A percentile compares a stretch with the other conserved stretches of the same genome.
Evolutionary conservation across 2,113 vertebrate genomes (phyloP).

Genomic region (Tretioscincus oriximinensis): DNA sequence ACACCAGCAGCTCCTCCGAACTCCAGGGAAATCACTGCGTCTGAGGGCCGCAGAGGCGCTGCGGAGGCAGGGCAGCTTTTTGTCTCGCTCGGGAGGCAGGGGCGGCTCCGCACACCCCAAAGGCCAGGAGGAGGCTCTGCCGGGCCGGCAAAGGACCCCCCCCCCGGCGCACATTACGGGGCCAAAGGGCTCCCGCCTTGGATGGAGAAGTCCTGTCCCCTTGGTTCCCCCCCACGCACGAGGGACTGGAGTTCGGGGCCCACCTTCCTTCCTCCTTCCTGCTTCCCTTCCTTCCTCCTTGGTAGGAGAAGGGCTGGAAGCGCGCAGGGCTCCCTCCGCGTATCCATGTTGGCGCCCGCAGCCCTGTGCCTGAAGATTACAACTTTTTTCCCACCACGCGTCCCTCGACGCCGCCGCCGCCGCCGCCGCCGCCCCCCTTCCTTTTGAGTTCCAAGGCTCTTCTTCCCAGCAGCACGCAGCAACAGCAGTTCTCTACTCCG

Average conservation of each 20-base stretch:
- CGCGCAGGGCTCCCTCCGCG: too few relatives aligned
- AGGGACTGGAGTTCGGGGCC: neutral
- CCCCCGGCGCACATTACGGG: too few relatives aligned
- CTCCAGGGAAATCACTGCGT: conserved; percentile 30
- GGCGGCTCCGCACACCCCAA: neutral
- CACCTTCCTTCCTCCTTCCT: neutral
- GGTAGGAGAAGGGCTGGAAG: too few relatives aligned
- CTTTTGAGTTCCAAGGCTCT: too few relatives aligned
- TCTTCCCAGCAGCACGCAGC: neutral
- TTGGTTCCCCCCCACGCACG: too few relatives aligned
- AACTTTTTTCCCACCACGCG: neutral
- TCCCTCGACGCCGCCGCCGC: neutral
- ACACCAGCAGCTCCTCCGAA: conserved; percentile 43
- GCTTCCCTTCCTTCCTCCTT: neutral
- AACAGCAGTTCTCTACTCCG: neutral
- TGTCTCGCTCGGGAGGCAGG: conserved; percentile 19
- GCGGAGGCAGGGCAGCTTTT: conserved; percentile 33
- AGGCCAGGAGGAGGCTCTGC: neutral
- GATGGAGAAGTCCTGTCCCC: too few relatives aligned
- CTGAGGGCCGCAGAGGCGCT: conserved; percentile 15
- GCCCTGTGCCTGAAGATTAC: neutral
- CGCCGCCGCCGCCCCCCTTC: conserved; percentile 4
- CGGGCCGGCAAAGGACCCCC: too few relatives aligned
- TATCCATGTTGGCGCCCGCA: too few relatives aligned
- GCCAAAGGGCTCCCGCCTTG: too few relatives aligned